A percentile compares a stretch with the other conserved stretches of the same genome.
phyloP scores from a whole-genome alignment of 2,113 vertebrate genomes.

The Aix galericulata region DNA sequence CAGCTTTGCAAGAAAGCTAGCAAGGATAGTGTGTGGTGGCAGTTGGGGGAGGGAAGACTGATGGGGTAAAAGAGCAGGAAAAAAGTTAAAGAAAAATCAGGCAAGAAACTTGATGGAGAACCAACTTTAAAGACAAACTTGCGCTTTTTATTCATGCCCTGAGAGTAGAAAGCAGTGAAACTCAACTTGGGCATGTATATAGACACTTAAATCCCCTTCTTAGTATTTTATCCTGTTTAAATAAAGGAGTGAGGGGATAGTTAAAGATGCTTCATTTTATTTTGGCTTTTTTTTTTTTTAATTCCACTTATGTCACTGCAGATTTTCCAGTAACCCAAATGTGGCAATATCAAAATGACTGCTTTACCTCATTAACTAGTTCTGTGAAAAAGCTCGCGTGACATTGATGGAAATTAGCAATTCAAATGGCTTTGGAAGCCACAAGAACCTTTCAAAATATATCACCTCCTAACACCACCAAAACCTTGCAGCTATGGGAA shows the following conservation, averaged over 20 bases:
- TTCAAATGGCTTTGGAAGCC: conserved; percentile 42
- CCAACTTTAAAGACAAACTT: conserved; percentile 44
- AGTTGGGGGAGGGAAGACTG: conserved; percentile 20
- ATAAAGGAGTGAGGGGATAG: not conserved
- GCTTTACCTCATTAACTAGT: conserved; percentile 40
- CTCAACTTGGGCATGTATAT: not conserved
- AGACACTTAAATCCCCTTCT: not conserved
- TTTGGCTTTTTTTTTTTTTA: not conserved
- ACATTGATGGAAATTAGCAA: conserved; percentile 60
- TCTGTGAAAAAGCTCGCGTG: conserved; percentile 26
- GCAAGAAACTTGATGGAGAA: not conserved
- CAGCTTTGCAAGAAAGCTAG: conserved; percentile 73
- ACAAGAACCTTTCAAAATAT: not conserved
- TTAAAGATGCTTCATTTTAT: not conserved
- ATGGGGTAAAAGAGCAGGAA: conserved; percentile 10
- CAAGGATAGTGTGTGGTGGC: conserved; percentile 50
- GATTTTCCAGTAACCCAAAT: conserved; percentile 41
- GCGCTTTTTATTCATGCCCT: conserved; percentile 32
- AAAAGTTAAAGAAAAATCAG: conserved; percentile 7
- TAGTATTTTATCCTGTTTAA: not conserved
- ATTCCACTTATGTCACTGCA: conserved; percentile 1
- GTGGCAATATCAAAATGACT: not conserved
- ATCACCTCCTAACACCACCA: conserved; percentile 12
- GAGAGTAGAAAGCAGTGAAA: conserved; percentile 47
- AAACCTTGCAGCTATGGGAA: not conserved